Evolutionary conservation across 2,797 vertebrate genomes (phyloP).

Genomic region (Telmatherina bonti): DNA sequence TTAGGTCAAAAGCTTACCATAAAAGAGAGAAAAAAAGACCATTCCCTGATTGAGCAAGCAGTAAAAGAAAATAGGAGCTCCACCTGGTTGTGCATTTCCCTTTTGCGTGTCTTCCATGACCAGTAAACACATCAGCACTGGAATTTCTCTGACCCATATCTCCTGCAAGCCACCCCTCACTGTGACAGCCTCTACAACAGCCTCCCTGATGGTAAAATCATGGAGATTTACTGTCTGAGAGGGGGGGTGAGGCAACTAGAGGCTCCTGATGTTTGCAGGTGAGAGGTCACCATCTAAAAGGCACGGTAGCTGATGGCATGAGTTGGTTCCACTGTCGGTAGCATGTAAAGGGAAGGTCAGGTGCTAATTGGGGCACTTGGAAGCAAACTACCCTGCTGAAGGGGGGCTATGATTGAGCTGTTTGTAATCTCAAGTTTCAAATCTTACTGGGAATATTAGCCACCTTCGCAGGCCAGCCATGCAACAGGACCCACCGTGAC

Average conservation of each 20-base stretch:
- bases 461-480: slow-evolving; percentile 58
- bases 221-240: slow-evolving; percentile 64
- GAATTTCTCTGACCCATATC: slow-evolving; percentile 56
- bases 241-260: slow-evolving; percentile 54
- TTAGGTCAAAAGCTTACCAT: neutral
- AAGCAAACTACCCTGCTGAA: slow-evolving; percentile 51
- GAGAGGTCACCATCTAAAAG: slow-evolving; percentile 54
- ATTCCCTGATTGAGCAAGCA: neutral
- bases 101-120: slow-evolving; percentile 37
- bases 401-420: slow-evolving; percentile 46
- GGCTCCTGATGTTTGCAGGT: slow-evolving; percentile 52
- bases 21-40: neutral
- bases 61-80: slow-evolving; percentile 12
- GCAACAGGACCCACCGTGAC: slow-evolving; percentile 58
- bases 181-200: slow-evolving; percentile 22
- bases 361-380: slow-evolving; percentile 78
- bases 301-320: neutral
- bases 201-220: slow-evolving; percentile 54
- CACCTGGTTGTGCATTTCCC: slow-evolving; percentile 26
- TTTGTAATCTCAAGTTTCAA: slow-evolving; percentile 76
- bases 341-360: slow-evolving; percentile 71
- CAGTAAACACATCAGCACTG: slow-evolving; percentile 56
- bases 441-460: slow-evolving; percentile 68
- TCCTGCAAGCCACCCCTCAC: slow-evolving; percentile 41
- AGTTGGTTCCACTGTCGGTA: slow-evolving; percentile 41